A percentile compares a stretch with the other conserved stretches of the same genome.
Conservation (phyloP, 2,113 vertebrate genomes). For the Charadrius vociferus region DNA sequence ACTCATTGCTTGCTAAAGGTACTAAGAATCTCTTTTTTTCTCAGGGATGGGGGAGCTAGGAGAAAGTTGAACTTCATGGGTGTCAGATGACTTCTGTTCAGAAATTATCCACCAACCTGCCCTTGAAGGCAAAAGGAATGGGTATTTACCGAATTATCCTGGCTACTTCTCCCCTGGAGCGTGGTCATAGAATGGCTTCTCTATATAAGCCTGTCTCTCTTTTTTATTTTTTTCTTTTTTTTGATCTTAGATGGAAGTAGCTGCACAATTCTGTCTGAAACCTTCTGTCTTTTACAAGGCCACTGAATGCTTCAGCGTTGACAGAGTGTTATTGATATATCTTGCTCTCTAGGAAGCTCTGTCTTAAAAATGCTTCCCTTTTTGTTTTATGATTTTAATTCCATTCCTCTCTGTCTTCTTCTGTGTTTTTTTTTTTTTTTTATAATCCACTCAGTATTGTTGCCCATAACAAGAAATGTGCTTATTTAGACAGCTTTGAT, state of each 20-base stretch:
- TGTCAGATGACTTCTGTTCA: background rate
- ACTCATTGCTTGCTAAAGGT: background rate
- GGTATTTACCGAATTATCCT: background rate
- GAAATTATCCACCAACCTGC: background rate
- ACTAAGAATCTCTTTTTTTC: background rate
- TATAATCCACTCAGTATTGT: background rate
- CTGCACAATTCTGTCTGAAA: background rate
- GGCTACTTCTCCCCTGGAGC: background rate
- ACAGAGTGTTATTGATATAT: background rate
- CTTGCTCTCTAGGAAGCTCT: background rate
- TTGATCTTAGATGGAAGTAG: background rate
- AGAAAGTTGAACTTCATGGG: background rate
- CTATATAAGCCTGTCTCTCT: background rate
- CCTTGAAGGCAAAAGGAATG: background rate
- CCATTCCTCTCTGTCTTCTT: background rate
- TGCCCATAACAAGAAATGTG: background rate
- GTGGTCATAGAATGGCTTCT: background rate
- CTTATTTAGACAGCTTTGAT: background rate
- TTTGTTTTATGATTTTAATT: background rate
- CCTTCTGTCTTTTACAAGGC: background rate
- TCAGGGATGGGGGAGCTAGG: rapidly evolving
- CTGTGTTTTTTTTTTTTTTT: background rate
- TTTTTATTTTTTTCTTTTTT: background rate
- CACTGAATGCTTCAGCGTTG: background rate
- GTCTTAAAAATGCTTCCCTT: background rate